A percentile compares a stretch with the other conserved stretches of the same genome.
Evolutionary conservation across 2,888 invertebrate genomes (phyloP).

Genomic region (Mythimna ferrago): DNA sequence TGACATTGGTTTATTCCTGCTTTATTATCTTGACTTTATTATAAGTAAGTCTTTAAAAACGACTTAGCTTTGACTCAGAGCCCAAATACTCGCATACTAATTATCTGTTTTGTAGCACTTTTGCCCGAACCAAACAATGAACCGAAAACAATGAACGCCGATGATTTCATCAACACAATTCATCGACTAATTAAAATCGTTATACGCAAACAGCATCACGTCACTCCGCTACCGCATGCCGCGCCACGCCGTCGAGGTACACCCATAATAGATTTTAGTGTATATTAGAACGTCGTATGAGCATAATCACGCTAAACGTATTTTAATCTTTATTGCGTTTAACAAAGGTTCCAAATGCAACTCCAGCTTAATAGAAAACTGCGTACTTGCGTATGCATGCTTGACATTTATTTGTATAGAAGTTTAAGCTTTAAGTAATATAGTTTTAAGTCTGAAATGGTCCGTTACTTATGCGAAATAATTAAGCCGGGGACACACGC

Average conservation of each 20-base stretch:
- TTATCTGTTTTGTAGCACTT: conserved; percentile 35
- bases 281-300: conserved; percentile 69
- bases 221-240: conserved; percentile 83
- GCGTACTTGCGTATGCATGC: conserved; percentile 74
- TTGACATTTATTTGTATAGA: conserved; percentile 59
- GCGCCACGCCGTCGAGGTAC: conserved; percentile 80
- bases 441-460: conserved; percentile 64
- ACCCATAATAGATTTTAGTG: conserved; percentile 85
- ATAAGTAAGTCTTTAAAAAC: neutral
- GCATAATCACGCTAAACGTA: conserved; percentile 34
- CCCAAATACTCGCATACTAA: conserved; percentile 37
- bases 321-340: conserved; percentile 58
- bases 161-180: conserved; percentile 78
- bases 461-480: conserved; percentile 69
- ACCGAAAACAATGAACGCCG: conserved; percentile 67
- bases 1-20: neutral
- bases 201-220: conserved; percentile 81
- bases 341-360: conserved; percentile 59
- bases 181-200: conserved; percentile 78
- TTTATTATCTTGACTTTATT: neutral
- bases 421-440: conserved; percentile 71
- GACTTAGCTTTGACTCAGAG: neutral
- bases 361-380: conserved; percentile 58
- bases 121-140: conserved; percentile 51
- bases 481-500: conserved; percentile 86